Evolutionary conservation across 2,113 vertebrate genomes (phyloP).

Genomic region (Macrotus californicus): DNA sequence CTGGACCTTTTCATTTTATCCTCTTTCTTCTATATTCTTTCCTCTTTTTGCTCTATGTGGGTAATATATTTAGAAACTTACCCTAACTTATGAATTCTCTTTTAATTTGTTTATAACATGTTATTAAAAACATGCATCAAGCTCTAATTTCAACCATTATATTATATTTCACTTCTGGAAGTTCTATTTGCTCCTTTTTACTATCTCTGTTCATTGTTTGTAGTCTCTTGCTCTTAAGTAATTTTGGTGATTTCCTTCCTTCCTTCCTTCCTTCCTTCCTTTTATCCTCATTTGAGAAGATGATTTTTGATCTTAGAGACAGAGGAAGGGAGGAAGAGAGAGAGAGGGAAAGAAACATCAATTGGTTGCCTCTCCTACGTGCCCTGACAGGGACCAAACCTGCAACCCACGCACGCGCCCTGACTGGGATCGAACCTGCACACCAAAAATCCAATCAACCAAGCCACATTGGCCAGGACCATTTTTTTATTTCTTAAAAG

Average conservation of each 20-base stretch:
- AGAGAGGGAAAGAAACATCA: too few species aligned
- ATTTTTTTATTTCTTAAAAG: not conserved
- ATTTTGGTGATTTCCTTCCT: not conserved
- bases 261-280: too few species aligned
- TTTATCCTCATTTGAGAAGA: too few species aligned
- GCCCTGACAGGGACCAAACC: too few species aligned
- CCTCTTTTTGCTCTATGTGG: not conserved
- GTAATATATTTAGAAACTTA: not conserved
- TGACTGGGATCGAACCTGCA: too few species aligned
- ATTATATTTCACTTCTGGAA: slow-evolving; percentile 19
- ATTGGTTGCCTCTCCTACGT: too few species aligned
- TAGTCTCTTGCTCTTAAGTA: not conserved
- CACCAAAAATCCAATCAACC: too few species aligned
- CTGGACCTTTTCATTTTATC: not conserved
- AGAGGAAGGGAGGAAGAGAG: too few species aligned
- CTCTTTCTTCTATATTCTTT: not conserved
- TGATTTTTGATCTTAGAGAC: too few species aligned
- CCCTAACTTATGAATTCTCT: not conserved
- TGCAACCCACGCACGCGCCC: too few species aligned
- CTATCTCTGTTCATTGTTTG: not conserved
- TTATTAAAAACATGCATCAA: not conserved
- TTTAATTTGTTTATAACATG: not conserved
- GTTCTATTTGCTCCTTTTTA: not conserved
- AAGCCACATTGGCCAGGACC: too few species aligned
- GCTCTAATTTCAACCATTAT: not conserved